These are phyloP conservation scores for Gambelia wislizenii DNA, from an alignment of 2,797 vertebrate species.

Conservation along the genomic window DNA sequence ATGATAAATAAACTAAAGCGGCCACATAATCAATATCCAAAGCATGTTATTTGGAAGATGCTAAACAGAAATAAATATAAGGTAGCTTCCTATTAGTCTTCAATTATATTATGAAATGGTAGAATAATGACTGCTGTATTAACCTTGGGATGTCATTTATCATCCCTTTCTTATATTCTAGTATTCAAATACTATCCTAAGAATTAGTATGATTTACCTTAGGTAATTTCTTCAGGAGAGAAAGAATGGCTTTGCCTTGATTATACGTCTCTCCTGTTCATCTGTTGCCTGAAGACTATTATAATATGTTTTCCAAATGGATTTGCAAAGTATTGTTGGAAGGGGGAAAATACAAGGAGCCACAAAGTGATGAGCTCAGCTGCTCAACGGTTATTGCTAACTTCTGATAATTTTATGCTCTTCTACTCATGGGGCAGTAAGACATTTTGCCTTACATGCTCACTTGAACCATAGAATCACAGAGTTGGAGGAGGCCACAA, in stretches of 20 bases:
- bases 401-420: background rate
- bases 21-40: conserved; percentile 14
- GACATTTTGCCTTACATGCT: background rate
- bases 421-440: background rate
- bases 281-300: background rate
- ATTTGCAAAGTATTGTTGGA: background rate
- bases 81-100: background rate
- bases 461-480: too few relatives aligned
- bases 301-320: background rate
- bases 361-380: background rate
- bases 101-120: conserved; percentile 3
- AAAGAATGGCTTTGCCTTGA: background rate
- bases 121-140: conserved; percentile 15
- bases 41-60: conserved; percentile 4
- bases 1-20: conserved; percentile 14
- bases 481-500: too few relatives aligned
- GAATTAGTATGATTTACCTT: background rate
- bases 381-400: background rate
- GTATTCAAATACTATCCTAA: conserved; percentile 23
- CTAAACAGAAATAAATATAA: conserved; percentile 14
- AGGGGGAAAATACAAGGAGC: background rate
- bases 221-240: background rate
- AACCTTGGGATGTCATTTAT: background rate
- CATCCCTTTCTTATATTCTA: conserved; percentile 1
- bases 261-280: background rate